A percentile compares a stretch with the other conserved stretches of the same genome.
Conservation (phyloP, 2,888 invertebrate species). For the Andrena minutula region DNA sequence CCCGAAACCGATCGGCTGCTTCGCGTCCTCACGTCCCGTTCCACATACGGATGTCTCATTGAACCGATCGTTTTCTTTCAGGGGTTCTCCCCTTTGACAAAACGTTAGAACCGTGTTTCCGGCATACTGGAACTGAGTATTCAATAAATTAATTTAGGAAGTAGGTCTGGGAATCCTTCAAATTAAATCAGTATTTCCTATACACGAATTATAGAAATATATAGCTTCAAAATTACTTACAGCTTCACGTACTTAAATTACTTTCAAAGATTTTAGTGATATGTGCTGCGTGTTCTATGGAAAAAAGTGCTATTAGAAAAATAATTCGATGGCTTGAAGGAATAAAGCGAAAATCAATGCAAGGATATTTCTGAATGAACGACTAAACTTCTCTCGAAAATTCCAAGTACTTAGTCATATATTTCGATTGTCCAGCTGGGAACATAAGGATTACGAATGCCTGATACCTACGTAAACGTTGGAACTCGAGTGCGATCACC, state of each 20-base stretch:
- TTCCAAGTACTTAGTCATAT: too few species aligned
- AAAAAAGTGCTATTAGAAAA: not conserved
- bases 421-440: not conserved
- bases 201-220: not conserved
- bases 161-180: not conserved
- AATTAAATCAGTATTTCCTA: not conserved
- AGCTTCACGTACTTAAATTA: too few species aligned
- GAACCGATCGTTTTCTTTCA: constrained; percentile 68
- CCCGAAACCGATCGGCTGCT: constrained; percentile 79
- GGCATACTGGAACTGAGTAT: not conserved
- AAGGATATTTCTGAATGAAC: too few species aligned
- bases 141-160: not conserved
- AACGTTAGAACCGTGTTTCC: constrained; percentile 18
- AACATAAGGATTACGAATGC: not conserved
- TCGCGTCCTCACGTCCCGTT: constrained; percentile 63
- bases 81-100: constrained; percentile 28
- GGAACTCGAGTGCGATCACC: constrained; percentile 38
- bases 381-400: too few species aligned
- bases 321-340: not conserved
- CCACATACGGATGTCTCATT: constrained; percentile 55
- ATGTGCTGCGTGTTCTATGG: not conserved
- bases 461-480: constrained; percentile 9
- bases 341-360: too few species aligned
- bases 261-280: not conserved
- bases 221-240: not conserved